These are phyloP conservation scores for Muraenolepis orangiensis DNA, from an alignment of 2,797 vertebrate genomes.

Conservation along the genomic window DNA sequence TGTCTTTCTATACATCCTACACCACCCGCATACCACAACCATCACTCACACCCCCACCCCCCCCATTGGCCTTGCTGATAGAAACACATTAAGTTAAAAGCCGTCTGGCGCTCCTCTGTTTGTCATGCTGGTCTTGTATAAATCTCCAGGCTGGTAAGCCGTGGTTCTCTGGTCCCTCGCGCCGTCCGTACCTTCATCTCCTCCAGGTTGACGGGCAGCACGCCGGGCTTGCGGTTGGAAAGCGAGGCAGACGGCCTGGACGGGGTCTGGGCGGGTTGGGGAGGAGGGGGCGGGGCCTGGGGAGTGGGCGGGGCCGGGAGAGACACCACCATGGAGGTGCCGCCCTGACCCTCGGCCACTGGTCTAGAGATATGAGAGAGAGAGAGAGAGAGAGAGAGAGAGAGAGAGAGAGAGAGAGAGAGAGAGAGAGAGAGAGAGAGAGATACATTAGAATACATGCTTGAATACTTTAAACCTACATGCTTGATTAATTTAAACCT, in stretches of 20 bases:
- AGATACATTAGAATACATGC: too few species aligned
- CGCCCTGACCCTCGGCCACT: slow-evolving; percentile 81
- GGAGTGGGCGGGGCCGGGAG: slow-evolving; percentile 60
- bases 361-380: slow-evolving; percentile 71
- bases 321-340: slow-evolving; percentile 74
- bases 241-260: slow-evolving; percentile 69
- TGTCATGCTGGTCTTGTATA: background rate
- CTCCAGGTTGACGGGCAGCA: slow-evolving; percentile 89
- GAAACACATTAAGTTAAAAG: background rate
- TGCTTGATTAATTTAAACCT: too few species aligned
- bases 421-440: slow-evolving; percentile 6
- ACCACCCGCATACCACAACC: background rate
- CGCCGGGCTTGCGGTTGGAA: slow-evolving; percentile 83
- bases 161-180: background rate
- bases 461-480: too few species aligned
- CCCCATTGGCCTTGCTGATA: background rate
- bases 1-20: background rate
- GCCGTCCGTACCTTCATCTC: slow-evolving; percentile 91
- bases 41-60: background rate
- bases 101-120: background rate
- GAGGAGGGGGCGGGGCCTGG: slow-evolving; percentile 46
- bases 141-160: background rate
- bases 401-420: background rate
- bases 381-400: slow-evolving; percentile 6
- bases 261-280: slow-evolving; percentile 39